These are phyloP conservation scores for Dendropsophus ebraccatus DNA, from an alignment of 2,113 vertebrate genomes.

Conservation along the genomic window DNA sequence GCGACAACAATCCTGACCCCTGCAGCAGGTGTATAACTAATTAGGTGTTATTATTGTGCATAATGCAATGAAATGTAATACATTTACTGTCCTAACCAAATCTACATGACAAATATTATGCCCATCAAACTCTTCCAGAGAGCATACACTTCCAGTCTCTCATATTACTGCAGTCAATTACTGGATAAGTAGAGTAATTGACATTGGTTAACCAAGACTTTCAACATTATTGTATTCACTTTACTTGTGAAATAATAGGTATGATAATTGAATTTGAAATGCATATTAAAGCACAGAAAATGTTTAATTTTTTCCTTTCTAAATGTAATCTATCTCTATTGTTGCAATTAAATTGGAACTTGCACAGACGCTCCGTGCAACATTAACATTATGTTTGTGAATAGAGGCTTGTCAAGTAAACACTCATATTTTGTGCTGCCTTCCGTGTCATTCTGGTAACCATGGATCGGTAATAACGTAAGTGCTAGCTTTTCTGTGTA, in stretches of 20 bases:
- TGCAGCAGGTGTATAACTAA: constrained; percentile 50
- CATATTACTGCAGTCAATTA: constrained; percentile 61
- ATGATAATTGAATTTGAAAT: constrained; percentile 62
- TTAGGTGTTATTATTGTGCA: constrained; percentile 58
- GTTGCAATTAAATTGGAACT: constrained; percentile 61
- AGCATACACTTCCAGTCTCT: constrained; percentile 55
- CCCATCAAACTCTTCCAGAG: constrained; percentile 57
- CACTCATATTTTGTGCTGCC: neutral
- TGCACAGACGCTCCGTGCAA: constrained; percentile 20
- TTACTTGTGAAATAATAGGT: constrained; percentile 62
- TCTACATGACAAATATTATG: constrained; percentile 52
- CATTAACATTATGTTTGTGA: constrained; percentile 61
- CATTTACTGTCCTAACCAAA: constrained; percentile 58
- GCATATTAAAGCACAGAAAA: constrained; percentile 48
- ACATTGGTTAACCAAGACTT: constrained; percentile 60
- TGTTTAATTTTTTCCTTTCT: constrained; percentile 58
- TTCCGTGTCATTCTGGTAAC: neutral
- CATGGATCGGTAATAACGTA: neutral
- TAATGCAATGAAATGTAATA: constrained; percentile 58
- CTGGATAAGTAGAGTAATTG: constrained; percentile 51
- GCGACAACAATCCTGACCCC: constrained; percentile 35
- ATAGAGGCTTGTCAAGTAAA: constrained; percentile 16
- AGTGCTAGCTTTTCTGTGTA: neutral
- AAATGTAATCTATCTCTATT: constrained; percentile 63
- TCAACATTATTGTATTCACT: constrained; percentile 62